Conservation (phyloP, 2,888 invertebrate genomes). For the Meandrusa payeni region DNA sequence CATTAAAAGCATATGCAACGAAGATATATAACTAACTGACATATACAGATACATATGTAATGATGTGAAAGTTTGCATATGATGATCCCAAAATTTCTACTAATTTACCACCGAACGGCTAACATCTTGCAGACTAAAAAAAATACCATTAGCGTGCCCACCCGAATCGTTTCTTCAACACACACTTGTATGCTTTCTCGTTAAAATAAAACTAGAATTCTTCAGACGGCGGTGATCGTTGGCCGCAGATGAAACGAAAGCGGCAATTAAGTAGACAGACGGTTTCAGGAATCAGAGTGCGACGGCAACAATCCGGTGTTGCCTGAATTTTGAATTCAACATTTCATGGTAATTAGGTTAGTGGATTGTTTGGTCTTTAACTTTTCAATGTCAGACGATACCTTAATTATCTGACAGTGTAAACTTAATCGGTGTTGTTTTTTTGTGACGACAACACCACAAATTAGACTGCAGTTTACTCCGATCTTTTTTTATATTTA, state of each 20-base stretch:
- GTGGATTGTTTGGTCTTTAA: background rate
- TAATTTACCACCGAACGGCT: too few relatives aligned
- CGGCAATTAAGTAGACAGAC: conserved; percentile 20
- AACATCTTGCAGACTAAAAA: too few relatives aligned
- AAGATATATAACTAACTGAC: too few relatives aligned
- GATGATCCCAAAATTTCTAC: too few relatives aligned
- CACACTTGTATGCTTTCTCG: conserved; percentile 8
- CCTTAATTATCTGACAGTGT: too few relatives aligned
- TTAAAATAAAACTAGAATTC: conserved; percentile 16
- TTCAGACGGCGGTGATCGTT: conserved; percentile 7
- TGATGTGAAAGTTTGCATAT: too few relatives aligned
- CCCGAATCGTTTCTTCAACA: background rate
- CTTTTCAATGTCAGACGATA: background rate
- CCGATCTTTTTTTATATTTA: too few relatives aligned
- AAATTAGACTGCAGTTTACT: too few relatives aligned
- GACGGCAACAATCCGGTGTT: conserved; percentile 17
- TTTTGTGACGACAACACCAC: too few relatives aligned
- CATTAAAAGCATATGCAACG: too few relatives aligned
- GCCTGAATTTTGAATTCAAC: conserved; percentile 19
- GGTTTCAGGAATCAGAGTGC: conserved; percentile 24
- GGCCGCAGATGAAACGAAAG: conserved; percentile 22
- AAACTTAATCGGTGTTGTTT: background rate
- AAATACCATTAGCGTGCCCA: background rate
- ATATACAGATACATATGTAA: too few relatives aligned
- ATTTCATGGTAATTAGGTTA: conserved; percentile 4